phyloP scores from a whole-genome alignment of 2,888 invertebrate species.

The Conomelus anceps region DNA sequence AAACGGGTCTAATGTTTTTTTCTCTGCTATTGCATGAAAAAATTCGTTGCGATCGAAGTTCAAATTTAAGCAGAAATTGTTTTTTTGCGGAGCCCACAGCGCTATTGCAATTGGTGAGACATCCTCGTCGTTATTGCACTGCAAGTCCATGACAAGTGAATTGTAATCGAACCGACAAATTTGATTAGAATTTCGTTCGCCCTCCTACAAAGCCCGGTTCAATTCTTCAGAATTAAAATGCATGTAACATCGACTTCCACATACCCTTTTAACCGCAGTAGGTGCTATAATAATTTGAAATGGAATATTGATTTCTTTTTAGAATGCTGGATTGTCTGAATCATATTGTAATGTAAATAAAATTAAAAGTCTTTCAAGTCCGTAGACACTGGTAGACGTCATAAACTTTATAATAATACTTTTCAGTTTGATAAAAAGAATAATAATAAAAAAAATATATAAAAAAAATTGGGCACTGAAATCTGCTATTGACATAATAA shows the following conservation, averaged over 20 bases:
- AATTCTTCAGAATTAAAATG: background rate
- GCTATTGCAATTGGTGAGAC: background rate
- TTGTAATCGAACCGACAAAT: background rate
- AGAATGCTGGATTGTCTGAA: too few species aligned
- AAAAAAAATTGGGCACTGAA: too few species aligned
- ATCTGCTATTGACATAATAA: too few species aligned
- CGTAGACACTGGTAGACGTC: too few species aligned
- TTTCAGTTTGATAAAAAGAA: too few species aligned
- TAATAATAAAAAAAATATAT: too few species aligned
- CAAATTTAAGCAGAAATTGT: background rate
- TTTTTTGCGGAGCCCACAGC: background rate
- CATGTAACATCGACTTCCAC: background rate
- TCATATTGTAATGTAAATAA: too few species aligned
- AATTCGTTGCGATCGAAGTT: background rate
- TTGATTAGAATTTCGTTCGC: background rate
- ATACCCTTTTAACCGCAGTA: background rate
- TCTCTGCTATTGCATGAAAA: background rate
- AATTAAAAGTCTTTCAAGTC: too few species aligned
- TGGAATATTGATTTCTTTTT: too few species aligned
- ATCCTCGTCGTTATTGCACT: background rate
- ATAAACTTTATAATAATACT: too few species aligned
- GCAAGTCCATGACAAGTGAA: background rate
- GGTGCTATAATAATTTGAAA: background rate
- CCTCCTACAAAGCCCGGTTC: background rate
- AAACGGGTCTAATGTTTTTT: background rate